phyloP scores from a whole-genome alignment of 2,888 invertebrate species.

The Drosophila borealis region DNA sequence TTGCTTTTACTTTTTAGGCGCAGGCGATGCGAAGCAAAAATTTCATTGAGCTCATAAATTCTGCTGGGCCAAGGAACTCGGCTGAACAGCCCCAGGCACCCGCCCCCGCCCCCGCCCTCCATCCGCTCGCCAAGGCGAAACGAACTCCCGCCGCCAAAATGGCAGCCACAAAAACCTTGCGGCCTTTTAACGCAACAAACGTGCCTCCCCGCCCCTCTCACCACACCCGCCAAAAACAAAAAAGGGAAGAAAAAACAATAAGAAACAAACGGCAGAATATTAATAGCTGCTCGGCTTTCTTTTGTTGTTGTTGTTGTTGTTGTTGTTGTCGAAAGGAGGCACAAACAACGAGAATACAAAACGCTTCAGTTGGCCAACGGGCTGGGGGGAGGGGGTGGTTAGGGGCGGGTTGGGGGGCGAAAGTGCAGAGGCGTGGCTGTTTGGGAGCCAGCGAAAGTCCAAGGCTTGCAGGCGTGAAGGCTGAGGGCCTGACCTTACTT shows the following conservation, averaged over 20 bases:
- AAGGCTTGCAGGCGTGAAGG: constrained; percentile 39
- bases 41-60: constrained; percentile 80
- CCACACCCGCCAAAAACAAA: constrained; percentile 5
- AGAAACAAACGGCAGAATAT: constrained; percentile 54
- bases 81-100: not conserved
- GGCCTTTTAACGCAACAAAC: constrained; percentile 48
- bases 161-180: constrained; percentile 53
- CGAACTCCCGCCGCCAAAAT: constrained; percentile 50
- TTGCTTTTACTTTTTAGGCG: constrained; percentile 49
- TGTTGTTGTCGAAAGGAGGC: not conserved
- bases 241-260: constrained; percentile 25
- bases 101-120: not conserved
- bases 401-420: not conserved
- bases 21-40: constrained; percentile 46
- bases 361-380: constrained; percentile 24
- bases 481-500: constrained; percentile 29
- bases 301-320: constrained; percentile 1
- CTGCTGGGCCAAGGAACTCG: constrained; percentile 29
- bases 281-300: constrained; percentile 41
- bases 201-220: not conserved
- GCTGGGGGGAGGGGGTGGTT: not conserved
- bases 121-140: constrained; percentile 10
- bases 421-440: constrained; percentile 1
- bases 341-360: constrained; percentile 7
- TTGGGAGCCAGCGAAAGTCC: constrained; percentile 30